Evolutionary conservation across 2,797 vertebrate species (phyloP), one percentile per base, ranked within the genome.

Genomic region (Anisognathus igniventris): DNA sequence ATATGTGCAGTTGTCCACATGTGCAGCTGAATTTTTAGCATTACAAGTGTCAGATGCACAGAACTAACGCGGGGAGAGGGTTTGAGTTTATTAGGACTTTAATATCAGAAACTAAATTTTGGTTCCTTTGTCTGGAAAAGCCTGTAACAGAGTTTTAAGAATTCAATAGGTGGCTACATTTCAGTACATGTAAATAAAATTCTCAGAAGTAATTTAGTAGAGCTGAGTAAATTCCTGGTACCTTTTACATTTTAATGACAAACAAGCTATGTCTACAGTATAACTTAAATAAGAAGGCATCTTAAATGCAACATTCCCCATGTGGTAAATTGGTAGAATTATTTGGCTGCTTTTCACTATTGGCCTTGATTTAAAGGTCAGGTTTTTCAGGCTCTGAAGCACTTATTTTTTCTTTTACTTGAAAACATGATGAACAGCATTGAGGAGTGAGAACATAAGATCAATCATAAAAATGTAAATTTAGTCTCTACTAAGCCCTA

Each of bases 61-160:
- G 16, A 58, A 48, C 58, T 76, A 61, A 31, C 1, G 1, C 0
- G 3, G 7, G 3, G 16, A 5, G 1, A 0, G 2, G 20, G 42
- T 78, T 76, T 11, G 28, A 61, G 19, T 81, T 70, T 57, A 14
- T 44, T 21, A 12, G 40, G 50, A 57, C 22, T 77, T 50, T 42
- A 62, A 7, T 74, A 33, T 61, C 35, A 10, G 27, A 7, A 20
- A 21, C 28, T 78, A 50, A 28, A 14, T 67, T 53, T 42, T 68
- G 17, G 56, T 25, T 57, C 9, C 30, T 78, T 57, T 7, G 22
- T 85, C 66, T 84, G 54, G 35, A 81, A 89, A 72, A 42, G 28
- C 57, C 39, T 35, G 39, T 10, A 68, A 37, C 2, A 50, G 15
- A 25, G 8, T 30, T 33, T 70, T 61, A 58, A 61, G 35, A 68